These are phyloP conservation scores for Schizopygopsis malacanthus DNA, from an alignment of 2,797 vertebrate genomes.

Conservation along the genomic window DNA sequence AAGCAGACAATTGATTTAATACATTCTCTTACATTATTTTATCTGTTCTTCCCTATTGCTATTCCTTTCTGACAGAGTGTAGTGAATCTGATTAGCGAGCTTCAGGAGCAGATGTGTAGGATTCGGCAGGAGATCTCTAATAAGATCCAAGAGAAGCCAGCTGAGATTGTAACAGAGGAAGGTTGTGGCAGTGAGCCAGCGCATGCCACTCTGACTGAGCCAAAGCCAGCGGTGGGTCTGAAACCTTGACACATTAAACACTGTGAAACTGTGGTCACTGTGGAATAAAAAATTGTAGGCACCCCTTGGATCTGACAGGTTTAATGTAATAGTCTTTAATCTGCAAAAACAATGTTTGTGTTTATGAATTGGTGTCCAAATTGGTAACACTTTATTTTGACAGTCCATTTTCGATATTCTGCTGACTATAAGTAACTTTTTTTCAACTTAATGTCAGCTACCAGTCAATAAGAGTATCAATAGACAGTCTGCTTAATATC, in stretches of 20 bases:
- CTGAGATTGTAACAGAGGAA: slow-evolving; percentile 54
- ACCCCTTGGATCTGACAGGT: neutral
- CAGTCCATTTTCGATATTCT: neutral
- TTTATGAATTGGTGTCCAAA: neutral
- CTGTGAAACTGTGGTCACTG: slow-evolving; percentile 86
- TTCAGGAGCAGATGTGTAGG: slow-evolving; percentile 98
- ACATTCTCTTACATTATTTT: slow-evolving; percentile 21
- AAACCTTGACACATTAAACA: slow-evolving; percentile 68
- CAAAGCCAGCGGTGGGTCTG: slow-evolving; percentile 58
- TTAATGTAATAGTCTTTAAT: neutral
- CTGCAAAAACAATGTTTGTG: neutral
- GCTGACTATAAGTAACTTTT: neutral
- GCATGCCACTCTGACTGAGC: slow-evolving; percentile 57
- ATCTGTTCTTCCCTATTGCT: slow-evolving; percentile 49
- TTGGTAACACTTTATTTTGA: neutral
- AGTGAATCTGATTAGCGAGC: slow-evolving; percentile 98
- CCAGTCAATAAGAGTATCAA: neutral
- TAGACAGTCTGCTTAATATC: neutral
- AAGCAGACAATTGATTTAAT: neutral
- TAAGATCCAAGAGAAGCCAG: slow-evolving; percentile 92
- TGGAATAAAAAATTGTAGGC: neutral
- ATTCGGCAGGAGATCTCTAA: slow-evolving; percentile 95
- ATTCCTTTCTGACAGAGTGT: slow-evolving; percentile 84
- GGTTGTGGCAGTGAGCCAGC: slow-evolving; percentile 69
- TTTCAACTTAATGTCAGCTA: neutral